These are phyloP conservation scores for Brachymystax lenok DNA, from an alignment of 2,797 vertebrate species.

Conservation along the genomic window DNA sequence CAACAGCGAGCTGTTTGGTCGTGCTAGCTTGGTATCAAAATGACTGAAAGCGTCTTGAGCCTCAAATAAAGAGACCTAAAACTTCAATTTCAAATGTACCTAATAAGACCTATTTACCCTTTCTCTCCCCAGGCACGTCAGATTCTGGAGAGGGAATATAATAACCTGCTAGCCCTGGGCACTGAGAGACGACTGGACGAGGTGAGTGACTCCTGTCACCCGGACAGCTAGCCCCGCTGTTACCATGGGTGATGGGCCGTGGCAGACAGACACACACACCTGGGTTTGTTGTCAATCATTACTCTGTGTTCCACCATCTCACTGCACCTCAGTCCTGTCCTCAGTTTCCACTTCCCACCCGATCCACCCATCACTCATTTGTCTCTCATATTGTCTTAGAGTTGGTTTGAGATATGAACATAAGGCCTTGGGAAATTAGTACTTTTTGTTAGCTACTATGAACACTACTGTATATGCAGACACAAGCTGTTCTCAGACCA, in stretches of 20 bases:
- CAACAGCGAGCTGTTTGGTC: too few relatives aligned
- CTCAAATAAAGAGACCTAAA: too few relatives aligned
- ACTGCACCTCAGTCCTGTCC: not conserved
- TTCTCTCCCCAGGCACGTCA: constrained; percentile 87
- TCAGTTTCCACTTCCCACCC: not conserved
- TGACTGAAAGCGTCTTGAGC: not conserved
- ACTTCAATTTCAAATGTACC: not conserved
- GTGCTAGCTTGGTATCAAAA: not conserved
- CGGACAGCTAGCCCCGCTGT: constrained; percentile 9
- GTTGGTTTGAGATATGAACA: not conserved
- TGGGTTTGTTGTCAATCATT: constrained; percentile 13
- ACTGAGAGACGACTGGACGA: constrained; percentile 96
- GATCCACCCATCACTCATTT: not conserved
- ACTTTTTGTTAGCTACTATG: not conserved
- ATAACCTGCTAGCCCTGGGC: constrained; percentile 96
- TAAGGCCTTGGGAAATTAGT: too few relatives aligned
- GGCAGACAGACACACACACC: not conserved
- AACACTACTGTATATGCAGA: not conserved
- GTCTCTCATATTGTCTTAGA: not conserved
- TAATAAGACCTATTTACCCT: not conserved
- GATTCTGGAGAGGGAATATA: constrained; percentile 98
- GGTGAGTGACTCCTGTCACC: constrained; percentile 74
- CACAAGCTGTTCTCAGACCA: not conserved
- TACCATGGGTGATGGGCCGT: constrained; percentile 13
- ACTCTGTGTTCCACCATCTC: not conserved